Base-by-base conservation (phyloP, 2,113 vertebrate genomes). In the Gorsachius goisagi region DNA sequence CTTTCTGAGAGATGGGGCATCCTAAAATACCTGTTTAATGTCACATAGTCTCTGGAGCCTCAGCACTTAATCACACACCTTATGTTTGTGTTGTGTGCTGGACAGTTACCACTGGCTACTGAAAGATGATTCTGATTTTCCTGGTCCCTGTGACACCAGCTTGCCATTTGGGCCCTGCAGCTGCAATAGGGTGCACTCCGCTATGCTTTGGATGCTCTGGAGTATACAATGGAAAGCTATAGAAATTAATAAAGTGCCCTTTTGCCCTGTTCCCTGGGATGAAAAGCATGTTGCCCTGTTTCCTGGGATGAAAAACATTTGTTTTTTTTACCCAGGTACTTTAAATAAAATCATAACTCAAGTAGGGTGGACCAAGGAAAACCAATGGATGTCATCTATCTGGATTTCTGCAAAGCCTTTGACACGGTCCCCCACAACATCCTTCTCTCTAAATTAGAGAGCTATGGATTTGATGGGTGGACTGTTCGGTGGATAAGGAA, bases 21-120 rank as follows among this genome's bases (percentile, higher is more conserved):
- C 39, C 56, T 83, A 79, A 86, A 86, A 73, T 37, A 74, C 18
- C 41, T 69, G 13, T 78, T 73, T 71, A 52, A 17, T 19, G 30
- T 49, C 75, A 41, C 52, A 21, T 1, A 41, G 33, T 62, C 3
- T 28, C 30, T 60, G 27, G 53, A 81, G 33, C 16, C 16, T 9
- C 41, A 41, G 41, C 47, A n/a, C 16, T 67, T 66, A 50, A 84
- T 28, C 35, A n/a, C 0, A 2, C 0, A 1, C 13, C 39, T 59
- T 44, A 35, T 10, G 9, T 27, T 15, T 71, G 19, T 74, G 24
- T 35, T 59, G 16, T 47, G 10, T 33, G 18, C 33, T 27, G 30
- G 55, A n/a, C 26, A 49, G n/a, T 44, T 82, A 33, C 50, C 47
- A 20, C 41, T 62, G 63, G 47, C 44, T 78, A 19, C 47, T 62